phyloP scores from a whole-genome alignment of 2,113 vertebrate genomes.

The Epinephelus moara region DNA sequence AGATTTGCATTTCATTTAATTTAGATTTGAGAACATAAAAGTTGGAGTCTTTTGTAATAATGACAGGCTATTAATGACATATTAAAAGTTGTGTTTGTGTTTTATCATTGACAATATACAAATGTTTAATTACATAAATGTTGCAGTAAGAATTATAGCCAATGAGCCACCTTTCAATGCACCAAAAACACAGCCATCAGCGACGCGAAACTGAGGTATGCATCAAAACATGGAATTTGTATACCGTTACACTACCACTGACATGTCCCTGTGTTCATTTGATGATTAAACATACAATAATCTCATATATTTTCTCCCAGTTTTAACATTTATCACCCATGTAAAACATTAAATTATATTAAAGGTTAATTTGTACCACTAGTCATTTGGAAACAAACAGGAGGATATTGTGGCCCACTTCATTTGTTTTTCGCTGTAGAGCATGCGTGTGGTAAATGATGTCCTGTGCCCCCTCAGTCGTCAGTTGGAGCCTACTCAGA shows the following conservation, averaged over 20 bases:
- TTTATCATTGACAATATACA: not conserved
- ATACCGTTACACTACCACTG: too few relatives aligned
- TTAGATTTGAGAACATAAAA: not conserved
- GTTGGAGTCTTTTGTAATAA: not conserved
- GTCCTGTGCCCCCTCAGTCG: conserved; percentile 28
- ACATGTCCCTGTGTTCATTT: not conserved
- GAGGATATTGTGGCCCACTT: not conserved
- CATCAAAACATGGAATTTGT: not conserved
- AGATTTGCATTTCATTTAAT: not conserved
- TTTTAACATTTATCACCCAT: not conserved
- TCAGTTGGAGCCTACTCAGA: conserved; percentile 43
- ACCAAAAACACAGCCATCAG: too few relatives aligned
- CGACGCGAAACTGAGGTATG: too few relatives aligned
- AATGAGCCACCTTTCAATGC: not conserved
- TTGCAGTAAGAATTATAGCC: not conserved
- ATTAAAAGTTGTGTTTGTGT: not conserved
- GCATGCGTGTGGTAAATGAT: conserved; percentile 21
- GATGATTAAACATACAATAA: not conserved
- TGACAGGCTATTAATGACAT: too few relatives aligned
- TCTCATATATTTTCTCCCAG: not conserved
- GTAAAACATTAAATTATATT: conserved; percentile 6
- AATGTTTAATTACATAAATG: not conserved
- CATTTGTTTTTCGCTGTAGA: conserved; percentile 12
- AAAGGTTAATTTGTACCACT: conserved; percentile 8
- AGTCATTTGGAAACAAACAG: conserved; percentile 7